A percentile compares a stretch with the other conserved stretches of the same genome.
Conservation (phyloP, 2,888 invertebrate species). For the Ethmia dodecea region DNA sequence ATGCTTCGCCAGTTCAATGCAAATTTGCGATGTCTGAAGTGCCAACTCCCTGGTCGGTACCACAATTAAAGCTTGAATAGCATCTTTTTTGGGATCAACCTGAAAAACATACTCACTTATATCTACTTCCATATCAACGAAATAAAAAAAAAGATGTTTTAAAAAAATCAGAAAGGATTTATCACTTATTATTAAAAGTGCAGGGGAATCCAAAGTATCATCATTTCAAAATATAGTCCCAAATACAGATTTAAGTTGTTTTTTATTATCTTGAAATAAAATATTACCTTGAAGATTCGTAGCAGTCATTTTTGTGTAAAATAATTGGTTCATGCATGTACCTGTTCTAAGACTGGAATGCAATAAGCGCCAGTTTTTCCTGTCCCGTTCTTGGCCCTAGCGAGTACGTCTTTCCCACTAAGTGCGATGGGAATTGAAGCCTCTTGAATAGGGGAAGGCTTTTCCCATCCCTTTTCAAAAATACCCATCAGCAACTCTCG, state of each 20-base stretch:
- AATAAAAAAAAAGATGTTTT: background rate
- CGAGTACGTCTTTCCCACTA: constrained; percentile 97
- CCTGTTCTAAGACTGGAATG: constrained; percentile 98
- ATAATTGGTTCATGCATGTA: constrained; percentile 19
- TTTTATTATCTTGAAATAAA: background rate
- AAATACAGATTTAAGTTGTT: background rate
- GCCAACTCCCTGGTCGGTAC: constrained; percentile 99
- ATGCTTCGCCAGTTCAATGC: constrained; percentile 98
- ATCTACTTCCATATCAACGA: constrained; percentile 5
- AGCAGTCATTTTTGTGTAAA: background rate
- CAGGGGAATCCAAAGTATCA: constrained; percentile 75
- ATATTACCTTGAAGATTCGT: background rate
- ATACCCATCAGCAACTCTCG: constrained; percentile 99
- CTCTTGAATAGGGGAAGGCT: constrained; percentile 99
- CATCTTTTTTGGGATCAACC: constrained; percentile 91
- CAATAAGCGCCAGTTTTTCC: constrained; percentile 99
- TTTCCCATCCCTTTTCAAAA: constrained; percentile 99
- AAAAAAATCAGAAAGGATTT: constrained; percentile 28
- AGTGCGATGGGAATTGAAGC: constrained; percentile 99
- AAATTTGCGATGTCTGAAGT: constrained; percentile 99
- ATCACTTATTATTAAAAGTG: constrained; percentile 73
- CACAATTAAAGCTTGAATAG: constrained; percentile 98
- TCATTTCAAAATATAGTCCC: constrained; percentile 33
- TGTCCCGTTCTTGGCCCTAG: constrained; percentile 99
- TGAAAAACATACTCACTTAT: constrained; percentile 24